Conservation (phyloP, 1,140 invertebrate genomes). For the Trichogramma pretiosum region DNA sequence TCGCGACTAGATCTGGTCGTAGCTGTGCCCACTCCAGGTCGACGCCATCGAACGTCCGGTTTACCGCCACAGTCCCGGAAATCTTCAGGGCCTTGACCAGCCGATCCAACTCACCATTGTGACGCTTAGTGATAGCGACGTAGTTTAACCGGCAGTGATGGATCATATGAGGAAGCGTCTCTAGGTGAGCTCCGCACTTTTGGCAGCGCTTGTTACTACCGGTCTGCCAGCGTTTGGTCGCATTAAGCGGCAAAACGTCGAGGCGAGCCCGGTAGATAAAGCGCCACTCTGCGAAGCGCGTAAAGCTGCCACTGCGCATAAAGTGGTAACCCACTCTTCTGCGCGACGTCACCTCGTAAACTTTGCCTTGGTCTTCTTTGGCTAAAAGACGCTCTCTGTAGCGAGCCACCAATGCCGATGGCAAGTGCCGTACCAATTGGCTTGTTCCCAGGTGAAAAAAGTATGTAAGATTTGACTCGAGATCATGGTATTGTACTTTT, state of each 20-base stretch:
- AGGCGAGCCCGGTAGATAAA: constrained; percentile 35
- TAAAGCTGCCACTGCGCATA: constrained; percentile 25
- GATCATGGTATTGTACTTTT: too few species aligned
- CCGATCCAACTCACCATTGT: constrained; percentile 15
- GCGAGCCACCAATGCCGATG: constrained; percentile 4
- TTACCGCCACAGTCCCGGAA: constrained; percentile 1
- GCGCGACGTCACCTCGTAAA: constrained; percentile 6
- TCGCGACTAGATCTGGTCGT: constrained; percentile 30
- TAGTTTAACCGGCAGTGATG: constrained; percentile 25
- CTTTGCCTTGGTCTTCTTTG: constrained; percentile 25
- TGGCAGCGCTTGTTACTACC: constrained; percentile 24
- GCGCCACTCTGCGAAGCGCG: too few species aligned
- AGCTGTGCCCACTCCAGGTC: too few species aligned
- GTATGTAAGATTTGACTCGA: too few species aligned
- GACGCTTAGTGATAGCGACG: constrained; percentile 3
- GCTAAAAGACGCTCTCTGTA: constrained; percentile 5
- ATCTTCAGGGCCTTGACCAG: constrained; percentile 7
- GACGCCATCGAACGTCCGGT: constrained; percentile 15
- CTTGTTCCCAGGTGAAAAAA: not conserved
- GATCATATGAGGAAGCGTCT: constrained; percentile 32
- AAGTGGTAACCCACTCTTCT: constrained; percentile 23
- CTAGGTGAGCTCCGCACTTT: constrained; percentile 18
- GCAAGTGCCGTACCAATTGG: constrained; percentile 13
- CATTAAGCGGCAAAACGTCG: constrained; percentile 21
- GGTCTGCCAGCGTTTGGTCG: not conserved